Base-by-base conservation (phyloP, 2,113 vertebrate genomes). In the Chamaetylas fuelleborni region DNA sequence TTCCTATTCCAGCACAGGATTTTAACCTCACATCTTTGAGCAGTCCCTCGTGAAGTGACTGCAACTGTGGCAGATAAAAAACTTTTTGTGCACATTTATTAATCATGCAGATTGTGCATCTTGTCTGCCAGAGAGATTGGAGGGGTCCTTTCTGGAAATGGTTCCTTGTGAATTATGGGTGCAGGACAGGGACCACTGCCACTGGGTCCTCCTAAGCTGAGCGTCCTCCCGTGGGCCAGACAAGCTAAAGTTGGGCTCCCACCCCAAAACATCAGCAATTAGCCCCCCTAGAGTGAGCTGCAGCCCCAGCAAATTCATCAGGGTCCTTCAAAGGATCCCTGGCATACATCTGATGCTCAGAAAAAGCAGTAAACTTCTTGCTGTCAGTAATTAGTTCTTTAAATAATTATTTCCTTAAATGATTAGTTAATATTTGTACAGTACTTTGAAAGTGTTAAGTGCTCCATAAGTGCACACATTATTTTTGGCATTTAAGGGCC, bases 391-490 rank as follows among this genome's bases (percentile, higher is more conserved):
- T 91, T 90, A 77, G 43, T 72, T 91, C 45, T 47, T 90, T 79
- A 92, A 65, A n/a, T 82, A 89, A 69, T 89, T 74, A 69, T 43
- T 81, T 91, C 36, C 42, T 87, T 78, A 91, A 89, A 82, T 72
- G 91, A 88, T 73, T 91, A 81, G n/a, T 57, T 94, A 90, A 90
- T 91, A 79, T 80, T 86, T 76, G 54, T 57, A 53, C 24, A 82
- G 66, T 25, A 25, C 33, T 91, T 95, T 36, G 86, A 95, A 90
- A 71, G 50, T 14, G 47, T 66, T 92, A 91, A 89, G 66, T 24
- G 42, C 50, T 94, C 33, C 67, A 0, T 53, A 80, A 95, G 38
- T 12, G 20, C 15, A 8, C 22, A 33, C 5, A 2, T 80, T 83
- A 67, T 81, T 86, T 81, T 69, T 81, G 73, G 22, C 51, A 19